These are phyloP conservation scores for Sipha maydis DNA, from an alignment of 2,888 invertebrate genomes.

Conservation along the genomic window DNA sequence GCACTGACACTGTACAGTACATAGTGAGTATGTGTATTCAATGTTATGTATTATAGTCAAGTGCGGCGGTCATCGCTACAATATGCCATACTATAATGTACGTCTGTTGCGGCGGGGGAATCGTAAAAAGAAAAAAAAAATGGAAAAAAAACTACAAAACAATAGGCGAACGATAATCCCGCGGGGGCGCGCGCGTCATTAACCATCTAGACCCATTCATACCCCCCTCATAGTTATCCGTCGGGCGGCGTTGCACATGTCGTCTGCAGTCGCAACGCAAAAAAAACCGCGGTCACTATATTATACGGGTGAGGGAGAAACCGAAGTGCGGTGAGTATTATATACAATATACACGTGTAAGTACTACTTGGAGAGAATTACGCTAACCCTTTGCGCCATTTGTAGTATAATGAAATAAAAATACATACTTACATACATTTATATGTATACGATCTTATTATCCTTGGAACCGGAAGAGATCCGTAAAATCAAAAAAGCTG, in stretches of 20 bases:
- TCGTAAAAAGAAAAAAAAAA: constrained; percentile 27
- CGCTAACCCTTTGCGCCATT: not conserved
- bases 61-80: constrained; percentile 21
- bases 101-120: constrained; percentile 14
- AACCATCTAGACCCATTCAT: not conserved
- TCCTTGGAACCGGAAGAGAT: too few relatives aligned
- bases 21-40: not conserved
- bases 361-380: not conserved
- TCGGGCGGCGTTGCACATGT: not conserved
- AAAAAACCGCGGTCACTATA: not conserved
- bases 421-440: too few relatives aligned
- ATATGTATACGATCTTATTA: too few relatives aligned
- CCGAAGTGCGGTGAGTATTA: not conserved
- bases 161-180: constrained; percentile 40
- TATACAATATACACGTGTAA: not conserved
- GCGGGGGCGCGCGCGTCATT: constrained; percentile 47
- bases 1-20: not conserved
- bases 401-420: too few relatives aligned
- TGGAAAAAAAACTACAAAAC: constrained; percentile 9
- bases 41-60: constrained; percentile 1
- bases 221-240: not conserved
- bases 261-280: not conserved
- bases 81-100: not conserved
- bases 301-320: not conserved
- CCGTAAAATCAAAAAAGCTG: too few relatives aligned